These are phyloP conservation scores for Drosophila sechellia DNA, from an alignment of 1,140 invertebrate species.

Conservation along the genomic window DNA sequence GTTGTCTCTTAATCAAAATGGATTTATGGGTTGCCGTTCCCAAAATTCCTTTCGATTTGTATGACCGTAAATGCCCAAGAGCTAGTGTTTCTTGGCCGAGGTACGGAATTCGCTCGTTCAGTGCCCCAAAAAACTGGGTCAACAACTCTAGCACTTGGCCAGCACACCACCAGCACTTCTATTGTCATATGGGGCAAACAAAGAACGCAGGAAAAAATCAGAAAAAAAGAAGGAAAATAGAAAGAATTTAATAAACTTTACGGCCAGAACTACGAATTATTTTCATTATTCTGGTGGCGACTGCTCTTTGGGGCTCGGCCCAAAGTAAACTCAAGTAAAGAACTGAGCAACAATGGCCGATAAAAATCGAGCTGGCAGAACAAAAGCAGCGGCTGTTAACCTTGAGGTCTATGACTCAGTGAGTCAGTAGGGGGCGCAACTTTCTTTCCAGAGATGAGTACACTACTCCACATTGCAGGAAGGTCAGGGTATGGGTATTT, in stretches of 20 bases:
- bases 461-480: slow-evolving; percentile 61
- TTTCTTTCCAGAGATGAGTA: slow-evolving; percentile 70
- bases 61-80: neutral
- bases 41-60: slow-evolving; percentile 34
- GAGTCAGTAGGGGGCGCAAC: slow-evolving; percentile 49
- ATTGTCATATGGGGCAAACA: slow-evolving; percentile 40
- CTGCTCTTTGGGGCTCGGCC: slow-evolving; percentile 31
- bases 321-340: slow-evolving; percentile 16
- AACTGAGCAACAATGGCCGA: slow-evolving; percentile 62
- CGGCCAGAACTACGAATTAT: slow-evolving; percentile 74
- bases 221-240: slow-evolving; percentile 32
- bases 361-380: slow-evolving; percentile 67
- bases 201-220: slow-evolving; percentile 13
- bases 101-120: slow-evolving; percentile 36
- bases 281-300: slow-evolving; percentile 69
- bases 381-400: slow-evolving; percentile 72
- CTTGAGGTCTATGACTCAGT: slow-evolving; percentile 81
- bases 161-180: slow-evolving; percentile 27
- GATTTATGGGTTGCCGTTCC: slow-evolving; percentile 24
- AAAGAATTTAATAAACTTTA: slow-evolving; percentile 79
- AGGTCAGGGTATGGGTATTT: slow-evolving; percentile 50
- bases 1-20: neutral
- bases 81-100: slow-evolving; percentile 9
- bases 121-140: slow-evolving; percentile 57
- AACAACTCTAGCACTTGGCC: slow-evolving; percentile 49